These are phyloP conservation scores for Arnoldichthys spilopterus DNA, from an alignment of 2,797 vertebrate species.

Conservation along the genomic window DNA sequence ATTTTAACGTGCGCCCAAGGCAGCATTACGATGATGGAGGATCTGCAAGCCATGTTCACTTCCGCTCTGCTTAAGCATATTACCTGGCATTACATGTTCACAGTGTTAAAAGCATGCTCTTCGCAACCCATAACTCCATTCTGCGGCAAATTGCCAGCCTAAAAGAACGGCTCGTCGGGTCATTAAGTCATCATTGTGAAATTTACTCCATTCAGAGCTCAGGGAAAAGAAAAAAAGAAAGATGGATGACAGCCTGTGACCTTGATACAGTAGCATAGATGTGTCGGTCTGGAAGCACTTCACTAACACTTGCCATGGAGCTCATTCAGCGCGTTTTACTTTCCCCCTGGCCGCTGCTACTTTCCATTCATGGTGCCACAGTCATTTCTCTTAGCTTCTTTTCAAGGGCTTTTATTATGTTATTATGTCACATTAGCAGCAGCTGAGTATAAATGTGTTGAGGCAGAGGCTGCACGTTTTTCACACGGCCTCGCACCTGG, in stretches of 20 bases:
- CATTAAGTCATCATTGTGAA: slow-evolving; percentile 60
- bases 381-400: slow-evolving; percentile 45
- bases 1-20: slow-evolving; percentile 45
- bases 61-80: slow-evolving; percentile 29
- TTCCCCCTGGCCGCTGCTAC: slow-evolving; percentile 18
- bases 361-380: slow-evolving; percentile 24
- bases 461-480: slow-evolving; percentile 40
- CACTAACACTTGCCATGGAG: slow-evolving; percentile 24
- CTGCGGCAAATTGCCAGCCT: slow-evolving; percentile 52
- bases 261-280: slow-evolving; percentile 34
- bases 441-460: slow-evolving; percentile 42
- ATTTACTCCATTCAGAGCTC: slow-evolving; percentile 41
- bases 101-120: slow-evolving; percentile 43
- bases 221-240: slow-evolving; percentile 43
- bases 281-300: slow-evolving; percentile 36
- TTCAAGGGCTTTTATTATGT: slow-evolving; percentile 46
- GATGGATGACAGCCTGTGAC: slow-evolving; percentile 32
- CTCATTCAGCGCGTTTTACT: slow-evolving; percentile 41
- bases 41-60: slow-evolving; percentile 34
- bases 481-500: slow-evolving; percentile 51
- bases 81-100: slow-evolving; percentile 32
- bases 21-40: slow-evolving; percentile 52
- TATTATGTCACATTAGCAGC: slow-evolving; percentile 54
- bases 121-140: slow-evolving; percentile 47
- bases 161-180: slow-evolving; percentile 56